Evolutionary conservation across 2,888 invertebrate species (phyloP).

Genomic region (Actias luna): DNA sequence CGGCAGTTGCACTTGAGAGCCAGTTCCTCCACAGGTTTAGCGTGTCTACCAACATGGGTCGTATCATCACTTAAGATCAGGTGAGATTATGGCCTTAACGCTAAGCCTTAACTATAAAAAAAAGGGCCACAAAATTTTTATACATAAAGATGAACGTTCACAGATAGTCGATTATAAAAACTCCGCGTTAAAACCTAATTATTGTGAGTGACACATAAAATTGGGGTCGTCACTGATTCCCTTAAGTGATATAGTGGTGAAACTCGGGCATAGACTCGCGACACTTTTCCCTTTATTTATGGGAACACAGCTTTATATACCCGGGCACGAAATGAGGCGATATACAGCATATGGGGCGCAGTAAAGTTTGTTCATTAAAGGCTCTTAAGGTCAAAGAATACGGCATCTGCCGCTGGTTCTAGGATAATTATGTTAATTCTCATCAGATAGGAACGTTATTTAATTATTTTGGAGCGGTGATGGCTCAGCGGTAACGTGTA

Average conservation of each 20-base stretch:
- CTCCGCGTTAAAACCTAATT: neutral
- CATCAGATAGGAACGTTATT: neutral
- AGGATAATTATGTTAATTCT: neutral
- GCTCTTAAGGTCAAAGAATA: neutral
- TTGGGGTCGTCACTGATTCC: neutral
- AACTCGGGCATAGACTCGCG: slow-evolving; percentile 15
- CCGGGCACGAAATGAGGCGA: slow-evolving; percentile 32
- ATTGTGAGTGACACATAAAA: neutral
- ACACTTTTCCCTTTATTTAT: slow-evolving; percentile 42
- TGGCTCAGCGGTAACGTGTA: too few relatives aligned
- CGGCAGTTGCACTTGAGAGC: too few relatives aligned
- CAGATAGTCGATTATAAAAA: neutral
- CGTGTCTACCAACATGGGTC: too few relatives aligned
- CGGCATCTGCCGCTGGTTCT: neutral
- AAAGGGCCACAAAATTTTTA: neutral
- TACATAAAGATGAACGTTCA: neutral
- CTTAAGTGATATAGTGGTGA: slow-evolving; percentile 1
- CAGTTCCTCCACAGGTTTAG: too few relatives aligned
- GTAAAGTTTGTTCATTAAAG: slow-evolving; percentile 7
- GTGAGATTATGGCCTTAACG: too few relatives aligned
- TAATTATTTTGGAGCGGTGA: too few relatives aligned
- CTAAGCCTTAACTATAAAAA: neutral
- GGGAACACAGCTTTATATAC: slow-evolving; percentile 36
- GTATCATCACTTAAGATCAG: too few relatives aligned
- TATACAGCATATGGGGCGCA: slow-evolving; percentile 29